Conservation (phyloP, 1,140 invertebrate species). For the Drosophila setifemur region DNA sequence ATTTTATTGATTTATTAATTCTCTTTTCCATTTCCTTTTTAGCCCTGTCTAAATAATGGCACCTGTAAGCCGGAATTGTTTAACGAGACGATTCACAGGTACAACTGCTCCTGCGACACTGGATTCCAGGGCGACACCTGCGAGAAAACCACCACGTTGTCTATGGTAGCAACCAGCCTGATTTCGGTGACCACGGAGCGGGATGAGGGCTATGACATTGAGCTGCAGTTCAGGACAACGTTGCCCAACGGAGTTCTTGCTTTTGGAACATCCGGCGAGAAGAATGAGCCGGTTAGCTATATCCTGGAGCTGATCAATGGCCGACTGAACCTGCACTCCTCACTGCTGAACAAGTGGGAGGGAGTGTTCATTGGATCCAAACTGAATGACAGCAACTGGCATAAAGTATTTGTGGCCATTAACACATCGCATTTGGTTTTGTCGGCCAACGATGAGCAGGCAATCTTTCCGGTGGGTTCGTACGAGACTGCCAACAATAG, state of each 20-base stretch:
- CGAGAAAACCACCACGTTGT: slow-evolving; percentile 93
- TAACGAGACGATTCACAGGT: slow-evolving; percentile 90
- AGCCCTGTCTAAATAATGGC: slow-evolving; percentile 92
- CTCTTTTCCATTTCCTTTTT: slow-evolving; percentile 24
- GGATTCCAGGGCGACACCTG: slow-evolving; percentile 91
- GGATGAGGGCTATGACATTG: slow-evolving; percentile 93
- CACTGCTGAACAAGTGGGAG: slow-evolving; percentile 93
- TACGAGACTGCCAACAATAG: slow-evolving; percentile 89
- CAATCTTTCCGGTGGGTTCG: slow-evolving; percentile 92
- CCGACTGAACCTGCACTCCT: slow-evolving; percentile 92
- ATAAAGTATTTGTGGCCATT: slow-evolving; percentile 92
- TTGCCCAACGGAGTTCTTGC: slow-evolving; percentile 91
- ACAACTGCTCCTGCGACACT: slow-evolving; percentile 92
- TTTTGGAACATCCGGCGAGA: slow-evolving; percentile 86
- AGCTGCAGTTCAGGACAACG: slow-evolving; percentile 95
- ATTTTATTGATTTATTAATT: too few relatives aligned
- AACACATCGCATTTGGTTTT: slow-evolving; percentile 93
- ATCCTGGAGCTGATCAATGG: slow-evolving; percentile 91
- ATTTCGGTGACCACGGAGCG: slow-evolving; percentile 90
- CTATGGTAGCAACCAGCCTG: slow-evolving; percentile 90
- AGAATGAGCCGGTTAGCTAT: slow-evolving; percentile 87
- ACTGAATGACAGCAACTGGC: slow-evolving; percentile 93
- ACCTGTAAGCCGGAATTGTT: slow-evolving; percentile 91
- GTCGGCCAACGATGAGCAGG: slow-evolving; percentile 93
- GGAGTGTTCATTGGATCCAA: slow-evolving; percentile 92